Conservation (phyloP, 2,113 vertebrate genomes). For the Melanocharis versteri region DNA sequence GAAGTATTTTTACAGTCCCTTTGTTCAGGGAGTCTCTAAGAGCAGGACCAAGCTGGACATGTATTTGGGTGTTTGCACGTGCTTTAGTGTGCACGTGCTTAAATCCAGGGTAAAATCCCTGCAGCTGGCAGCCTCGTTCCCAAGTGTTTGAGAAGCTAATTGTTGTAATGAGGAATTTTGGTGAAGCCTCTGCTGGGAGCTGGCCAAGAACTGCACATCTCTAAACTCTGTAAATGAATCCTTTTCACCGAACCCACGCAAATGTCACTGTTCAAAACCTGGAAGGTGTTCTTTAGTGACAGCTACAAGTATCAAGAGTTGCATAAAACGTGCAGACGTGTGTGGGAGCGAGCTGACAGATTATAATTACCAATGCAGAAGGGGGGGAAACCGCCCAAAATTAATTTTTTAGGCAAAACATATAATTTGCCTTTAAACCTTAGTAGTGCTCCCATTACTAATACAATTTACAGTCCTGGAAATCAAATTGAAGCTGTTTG, state of each 20-base stretch:
- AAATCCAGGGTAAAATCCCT: conserved; percentile 32
- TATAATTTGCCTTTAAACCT: conserved; percentile 68
- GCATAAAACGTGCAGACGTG: neutral
- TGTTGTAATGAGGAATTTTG: conserved; percentile 56
- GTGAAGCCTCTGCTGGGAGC: conserved; percentile 46
- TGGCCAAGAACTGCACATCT: conserved; percentile 34
- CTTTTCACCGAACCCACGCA: conserved; percentile 27
- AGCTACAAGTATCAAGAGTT: conserved; percentile 21
- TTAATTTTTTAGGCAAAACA: conserved; percentile 66
- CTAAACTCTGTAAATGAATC: conserved; percentile 36
- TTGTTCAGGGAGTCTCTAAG: neutral
- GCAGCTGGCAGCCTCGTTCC: neutral
- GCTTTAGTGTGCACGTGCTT: neutral
- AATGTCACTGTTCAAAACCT: conserved; percentile 8
- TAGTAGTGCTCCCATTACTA: conserved; percentile 27
- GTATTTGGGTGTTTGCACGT: neutral
- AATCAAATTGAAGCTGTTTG: conserved; percentile 1
- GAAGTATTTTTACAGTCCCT: neutral
- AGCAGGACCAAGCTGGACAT: neutral
- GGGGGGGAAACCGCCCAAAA: neutral
- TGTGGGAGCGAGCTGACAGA: conserved; percentile 43
- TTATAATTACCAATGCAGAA: conserved; percentile 63
- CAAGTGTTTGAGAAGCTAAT: conserved; percentile 40
- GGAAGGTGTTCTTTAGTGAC: conserved; percentile 14
- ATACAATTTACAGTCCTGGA: conserved; percentile 32